Percentiles rank a stretch among this genome's conserved stretches.
These are phyloP conservation scores for Anastrepha obliqua DNA, from an alignment of 1,140 invertebrate species.

Conservation along the genomic window DNA sequence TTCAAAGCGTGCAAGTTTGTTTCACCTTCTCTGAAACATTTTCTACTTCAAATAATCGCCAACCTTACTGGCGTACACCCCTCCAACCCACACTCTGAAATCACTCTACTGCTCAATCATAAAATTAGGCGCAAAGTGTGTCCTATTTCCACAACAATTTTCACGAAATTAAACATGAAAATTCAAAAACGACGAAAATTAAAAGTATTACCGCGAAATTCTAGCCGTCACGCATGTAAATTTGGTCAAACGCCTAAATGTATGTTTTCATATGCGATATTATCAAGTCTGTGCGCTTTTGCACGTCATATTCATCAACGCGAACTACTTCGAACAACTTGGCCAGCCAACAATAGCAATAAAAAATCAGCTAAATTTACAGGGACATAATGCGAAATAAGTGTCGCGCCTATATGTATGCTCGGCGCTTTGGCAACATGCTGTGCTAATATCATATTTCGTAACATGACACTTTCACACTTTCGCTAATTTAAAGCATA, in stretches of 20 bases:
- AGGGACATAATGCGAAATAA: not conserved
- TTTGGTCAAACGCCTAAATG: not conserved
- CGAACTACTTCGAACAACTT: not conserved
- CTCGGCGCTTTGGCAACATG: not conserved
- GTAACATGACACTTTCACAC: constrained; percentile 58
- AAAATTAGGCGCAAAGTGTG: not conserved
- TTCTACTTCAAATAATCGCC: too few species aligned
- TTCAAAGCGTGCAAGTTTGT: too few species aligned
- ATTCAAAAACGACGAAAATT: not conserved
- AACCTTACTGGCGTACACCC: too few species aligned
- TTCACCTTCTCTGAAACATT: too few species aligned
- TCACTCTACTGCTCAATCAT: too few species aligned
- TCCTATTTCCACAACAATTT: not conserved
- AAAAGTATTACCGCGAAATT: not conserved
- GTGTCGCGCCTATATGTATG: not conserved
- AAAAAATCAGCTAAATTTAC: not conserved
- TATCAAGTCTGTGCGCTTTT: not conserved
- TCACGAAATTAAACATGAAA: not conserved
- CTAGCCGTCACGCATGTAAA: not conserved
- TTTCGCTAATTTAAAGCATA: constrained; percentile 56
- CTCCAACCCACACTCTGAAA: too few species aligned
- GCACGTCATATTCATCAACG: constrained; percentile 8
- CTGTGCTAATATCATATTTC: constrained; percentile 54
- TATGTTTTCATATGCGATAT: not conserved
- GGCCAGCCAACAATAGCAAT: not conserved